Evolutionary conservation across 92 coral and sea anemone genomes (phyloP), one percentile per base, ranked within the genome.

Genomic region (Isaurus tuberculatus): DNA sequence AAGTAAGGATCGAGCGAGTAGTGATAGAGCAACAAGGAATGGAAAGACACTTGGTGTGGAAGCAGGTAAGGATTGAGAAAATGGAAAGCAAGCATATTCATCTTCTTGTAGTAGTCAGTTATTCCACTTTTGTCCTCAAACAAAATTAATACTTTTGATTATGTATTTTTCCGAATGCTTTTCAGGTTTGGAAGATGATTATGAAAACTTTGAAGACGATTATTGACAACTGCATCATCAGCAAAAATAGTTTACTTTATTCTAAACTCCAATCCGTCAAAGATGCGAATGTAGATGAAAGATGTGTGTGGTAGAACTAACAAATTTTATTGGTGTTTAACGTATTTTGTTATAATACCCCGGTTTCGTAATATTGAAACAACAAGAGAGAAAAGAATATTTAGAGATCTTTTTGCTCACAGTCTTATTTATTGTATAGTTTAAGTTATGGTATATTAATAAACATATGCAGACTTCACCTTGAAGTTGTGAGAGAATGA

Each of bases 201-300:
- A 92, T 55, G 92, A 82, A 17, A 98, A 93, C 72, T 93, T 88
- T 68, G 98, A 90, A 65, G 95, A 89, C 27, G 92, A 91, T 48
- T 92, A 88, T 64, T 93, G 64, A 90, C 4, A 31, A 55, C n/a
- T 8, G 29, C n/a, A 42, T 43, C 20, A 6, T 11, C 22, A 36
- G 25, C 15, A 77, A 31, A 36, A 51, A 48, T 28, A 48, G 2
- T 10, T 13, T 26, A 25, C 26, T 42, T 25, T 22, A 26, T 25
- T 42, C 37, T 28, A 44, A 15, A 40, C 42, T 42, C 77, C 33
- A n/a, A 16, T 68, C 16, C 25, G 43, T 40, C 58, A 20, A 30
- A 8, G 9, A 71, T 23, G 23, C 7, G 25, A 68, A 34, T 15
- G 11, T 2, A 15, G 19, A 26, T 1, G 23, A 2, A 68, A 9